phyloP scores from a whole-genome alignment of 2,113 vertebrate genomes.

The Coptodon bakossiorum region DNA sequence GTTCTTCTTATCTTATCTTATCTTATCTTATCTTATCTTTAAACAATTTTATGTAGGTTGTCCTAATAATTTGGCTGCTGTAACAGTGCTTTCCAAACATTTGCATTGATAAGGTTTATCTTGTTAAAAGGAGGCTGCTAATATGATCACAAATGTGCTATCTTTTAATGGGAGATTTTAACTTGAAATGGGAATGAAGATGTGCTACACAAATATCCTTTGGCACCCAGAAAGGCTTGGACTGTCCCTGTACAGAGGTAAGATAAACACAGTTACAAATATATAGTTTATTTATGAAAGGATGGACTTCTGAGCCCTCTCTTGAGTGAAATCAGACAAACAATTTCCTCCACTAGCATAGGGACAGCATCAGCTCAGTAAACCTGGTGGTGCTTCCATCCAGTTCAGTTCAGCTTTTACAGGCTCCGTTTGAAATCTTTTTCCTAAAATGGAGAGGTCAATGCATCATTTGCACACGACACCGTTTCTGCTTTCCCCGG shows the following conservation, averaged over 20 bases:
- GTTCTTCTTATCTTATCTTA: rapidly evolving
- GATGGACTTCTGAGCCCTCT: background rate
- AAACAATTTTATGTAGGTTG: background rate
- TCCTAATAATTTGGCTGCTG: background rate
- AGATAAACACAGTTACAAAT: background rate
- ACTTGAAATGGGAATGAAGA: background rate
- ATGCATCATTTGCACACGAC: background rate
- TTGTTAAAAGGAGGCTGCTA: background rate
- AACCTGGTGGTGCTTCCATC: background rate
- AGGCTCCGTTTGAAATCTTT: background rate
- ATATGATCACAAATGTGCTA: background rate
- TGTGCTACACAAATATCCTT: background rate
- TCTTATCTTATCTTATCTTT: rapidly evolving
- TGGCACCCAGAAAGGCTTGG: background rate
- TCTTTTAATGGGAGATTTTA: background rate
- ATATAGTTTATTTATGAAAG: background rate
- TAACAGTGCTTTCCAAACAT: background rate
- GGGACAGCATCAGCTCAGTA: background rate
- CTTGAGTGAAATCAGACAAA: background rate
- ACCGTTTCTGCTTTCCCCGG: background rate
- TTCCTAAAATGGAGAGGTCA: background rate
- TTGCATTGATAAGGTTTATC: background rate
- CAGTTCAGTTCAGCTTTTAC: background rate
- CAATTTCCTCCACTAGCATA: background rate
- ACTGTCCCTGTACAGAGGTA: background rate